These are phyloP conservation scores for Zonitis immaculata DNA, from an alignment of 2,888 invertebrate genomes.

Conservation along the genomic window DNA sequence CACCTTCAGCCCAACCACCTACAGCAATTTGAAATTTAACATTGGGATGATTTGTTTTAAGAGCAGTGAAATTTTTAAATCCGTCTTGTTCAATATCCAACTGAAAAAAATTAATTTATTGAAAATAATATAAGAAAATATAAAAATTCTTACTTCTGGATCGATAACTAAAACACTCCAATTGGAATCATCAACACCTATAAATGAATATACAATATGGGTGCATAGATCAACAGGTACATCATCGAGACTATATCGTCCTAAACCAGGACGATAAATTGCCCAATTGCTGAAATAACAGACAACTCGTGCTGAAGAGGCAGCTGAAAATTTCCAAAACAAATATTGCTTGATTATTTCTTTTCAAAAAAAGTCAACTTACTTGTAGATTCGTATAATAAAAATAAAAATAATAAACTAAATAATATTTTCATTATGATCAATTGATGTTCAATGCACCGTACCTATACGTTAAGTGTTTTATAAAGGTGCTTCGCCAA, in stretches of 20 bases:
- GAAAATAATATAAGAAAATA: too few relatives aligned
- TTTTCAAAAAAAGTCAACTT: constrained; percentile 4
- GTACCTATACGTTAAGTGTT: constrained; percentile 10
- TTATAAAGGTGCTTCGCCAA: constrained; percentile 14
- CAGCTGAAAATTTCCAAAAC: constrained; percentile 19
- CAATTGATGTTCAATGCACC: not conserved
- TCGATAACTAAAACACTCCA: constrained; percentile 77
- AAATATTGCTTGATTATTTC: not conserved
- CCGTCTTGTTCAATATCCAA: constrained; percentile 70
- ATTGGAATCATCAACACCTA: constrained; percentile 73
- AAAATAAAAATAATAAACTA: not conserved
- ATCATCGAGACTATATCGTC: constrained; percentile 78
- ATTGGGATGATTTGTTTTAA: constrained; percentile 65
- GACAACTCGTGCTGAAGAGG: constrained; percentile 47
- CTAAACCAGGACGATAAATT: constrained; percentile 75
- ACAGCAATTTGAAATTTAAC: constrained; percentile 77
- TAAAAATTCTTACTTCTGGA: constrained; percentile 64
- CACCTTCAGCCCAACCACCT: constrained; percentile 90
- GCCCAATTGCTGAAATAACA: constrained; percentile 81
- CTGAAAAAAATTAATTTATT: too few relatives aligned
- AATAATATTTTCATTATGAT: constrained; percentile 8
- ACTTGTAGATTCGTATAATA: constrained; percentile 5
- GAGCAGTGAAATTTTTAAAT: constrained; percentile 71
- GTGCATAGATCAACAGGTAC: constrained; percentile 79
- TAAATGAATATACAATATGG: constrained; percentile 83